Percentiles rank a stretch among this genome's conserved stretches.
Evolutionary conservation across 2,888 invertebrate genomes (phyloP).

Genomic region (Hesperia comma): DNA sequence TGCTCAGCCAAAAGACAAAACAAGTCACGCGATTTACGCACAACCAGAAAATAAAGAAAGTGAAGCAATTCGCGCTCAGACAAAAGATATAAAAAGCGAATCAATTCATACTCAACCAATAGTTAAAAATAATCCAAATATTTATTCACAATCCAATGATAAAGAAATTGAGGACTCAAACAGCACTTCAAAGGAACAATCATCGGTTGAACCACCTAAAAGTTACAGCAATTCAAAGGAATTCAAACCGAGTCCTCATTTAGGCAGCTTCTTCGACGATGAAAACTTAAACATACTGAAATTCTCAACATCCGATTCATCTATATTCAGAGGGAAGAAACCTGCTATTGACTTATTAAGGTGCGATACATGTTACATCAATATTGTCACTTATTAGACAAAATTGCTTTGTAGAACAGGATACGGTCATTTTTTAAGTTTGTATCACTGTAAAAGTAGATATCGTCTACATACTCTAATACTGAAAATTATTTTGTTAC

Average conservation of each 20-base stretch:
- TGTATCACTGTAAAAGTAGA: too few relatives aligned
- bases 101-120: constrained; percentile 55
- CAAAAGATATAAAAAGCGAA: constrained; percentile 51
- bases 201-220: constrained; percentile 28
- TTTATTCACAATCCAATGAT: constrained; percentile 51
- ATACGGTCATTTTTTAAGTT: too few relatives aligned
- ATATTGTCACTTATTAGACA: neutral
- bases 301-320: constrained; percentile 17
- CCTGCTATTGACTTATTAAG: constrained; percentile 51
- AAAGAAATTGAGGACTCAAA: constrained; percentile 47
- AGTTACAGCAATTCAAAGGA: constrained; percentile 49
- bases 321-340: constrained; percentile 1
- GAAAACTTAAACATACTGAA: constrained; percentile 53
- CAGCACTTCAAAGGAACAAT: constrained; percentile 43
- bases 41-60: neutral
- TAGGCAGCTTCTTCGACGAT: constrained; percentile 75
- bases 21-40: constrained; percentile 29
- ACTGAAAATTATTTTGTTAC: constrained; percentile 25
- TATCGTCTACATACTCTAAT: neutral
- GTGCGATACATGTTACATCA: constrained; percentile 46
- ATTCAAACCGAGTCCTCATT: constrained; percentile 81
- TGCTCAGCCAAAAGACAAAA: constrained; percentile 51
- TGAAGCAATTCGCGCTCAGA: constrained; percentile 56
- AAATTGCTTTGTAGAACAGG: too few relatives aligned
- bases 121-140: neutral